Evolutionary conservation across 2,797 vertebrate genomes (phyloP), one percentile per base, ranked within the genome.

Genomic region (Gallinago nigripennis): DNA sequence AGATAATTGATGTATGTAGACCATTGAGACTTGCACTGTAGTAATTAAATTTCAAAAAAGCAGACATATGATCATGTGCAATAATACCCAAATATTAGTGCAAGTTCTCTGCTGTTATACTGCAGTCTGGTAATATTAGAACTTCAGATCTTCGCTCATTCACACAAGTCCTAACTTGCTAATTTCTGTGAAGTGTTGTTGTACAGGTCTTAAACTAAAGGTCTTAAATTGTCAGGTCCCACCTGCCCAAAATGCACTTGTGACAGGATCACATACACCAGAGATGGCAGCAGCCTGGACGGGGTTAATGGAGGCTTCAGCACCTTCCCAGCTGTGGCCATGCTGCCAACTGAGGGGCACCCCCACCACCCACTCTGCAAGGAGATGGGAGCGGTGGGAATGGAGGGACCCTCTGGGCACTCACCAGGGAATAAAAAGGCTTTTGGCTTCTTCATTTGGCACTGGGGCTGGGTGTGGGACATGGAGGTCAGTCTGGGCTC

Each of bases 371-470:
- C 12, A 37, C 41, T 24, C 69, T 46, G 43, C 8, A 6, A 33
- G 46, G 33, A 30, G 37, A 5, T 13, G 31, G 31, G 28, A 41
- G 21, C 16, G 12, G 9, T 51, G 45, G 50, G 57, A 19, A 41
- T 53, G 48, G 46, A 50, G 18, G 10, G 20, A n/a, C 11, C 45
- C 37, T 37, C 33, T 20, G 24, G 21, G 46, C 24, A 16, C 4
- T 30, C 25, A 7, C 25, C 45, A 23, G 19, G 51, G n/a, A 27
- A 76, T 46, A 63, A 83, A 66, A 75, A 56, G 50, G 24, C 11
- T 45, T 50, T 50, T 8, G 35, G 23, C 6, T 8, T 25, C 48
- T 41, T 51, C 4, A 1, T 6, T 14, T 20, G 13, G 24, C 0
- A 12, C 4, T 16, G 63, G 37, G 14, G 6, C 5, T 77, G 58